These are phyloP conservation scores for Heliocidaris tuberculata DNA, from an alignment of 35 echinoderm and acorn worm genomes.

Conservation along the genomic window DNA sequence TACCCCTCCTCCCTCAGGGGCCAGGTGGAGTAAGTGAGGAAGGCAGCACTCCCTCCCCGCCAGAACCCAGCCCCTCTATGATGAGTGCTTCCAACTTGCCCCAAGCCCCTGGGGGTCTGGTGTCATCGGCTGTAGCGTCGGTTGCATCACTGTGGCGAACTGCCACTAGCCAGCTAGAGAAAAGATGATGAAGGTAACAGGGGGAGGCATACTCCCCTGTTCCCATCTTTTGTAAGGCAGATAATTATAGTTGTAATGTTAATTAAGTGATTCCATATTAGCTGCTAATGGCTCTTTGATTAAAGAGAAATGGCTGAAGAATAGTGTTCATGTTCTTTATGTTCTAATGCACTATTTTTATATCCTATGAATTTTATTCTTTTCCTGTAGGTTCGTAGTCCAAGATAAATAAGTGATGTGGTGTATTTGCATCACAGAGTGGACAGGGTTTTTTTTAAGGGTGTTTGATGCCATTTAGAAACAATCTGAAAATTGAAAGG, in stretches of 20 bases:
- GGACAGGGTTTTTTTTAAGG: too few relatives aligned
- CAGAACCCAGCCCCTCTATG: background rate
- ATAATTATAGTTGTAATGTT: background rate
- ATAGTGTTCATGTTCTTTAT: background rate
- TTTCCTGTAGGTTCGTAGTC: background rate
- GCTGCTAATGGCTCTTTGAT: background rate
- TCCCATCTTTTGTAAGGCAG: background rate
- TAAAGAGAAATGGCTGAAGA: background rate
- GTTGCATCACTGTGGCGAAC: conserved; percentile 75
- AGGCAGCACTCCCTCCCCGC: background rate
- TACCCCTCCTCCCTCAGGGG: background rate
- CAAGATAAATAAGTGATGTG: too few relatives aligned
- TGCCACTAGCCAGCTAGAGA: conserved; percentile 60
- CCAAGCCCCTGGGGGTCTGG: conserved; percentile 55
- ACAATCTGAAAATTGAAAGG: too few relatives aligned
- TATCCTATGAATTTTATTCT: background rate
- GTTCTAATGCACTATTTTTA: background rate
- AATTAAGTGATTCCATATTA: background rate
- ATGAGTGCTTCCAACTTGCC: conserved; percentile 38
- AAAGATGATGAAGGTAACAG: conserved; percentile 30
- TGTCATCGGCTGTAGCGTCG: conserved; percentile 80
- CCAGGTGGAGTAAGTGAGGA: background rate
- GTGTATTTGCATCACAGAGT: too few relatives aligned
- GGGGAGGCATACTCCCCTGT: background rate
- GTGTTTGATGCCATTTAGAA: too few relatives aligned